These are phyloP conservation scores for Pseudorasbora parva DNA, from an alignment of 2,113 vertebrate genomes.

Conservation along the genomic window DNA sequence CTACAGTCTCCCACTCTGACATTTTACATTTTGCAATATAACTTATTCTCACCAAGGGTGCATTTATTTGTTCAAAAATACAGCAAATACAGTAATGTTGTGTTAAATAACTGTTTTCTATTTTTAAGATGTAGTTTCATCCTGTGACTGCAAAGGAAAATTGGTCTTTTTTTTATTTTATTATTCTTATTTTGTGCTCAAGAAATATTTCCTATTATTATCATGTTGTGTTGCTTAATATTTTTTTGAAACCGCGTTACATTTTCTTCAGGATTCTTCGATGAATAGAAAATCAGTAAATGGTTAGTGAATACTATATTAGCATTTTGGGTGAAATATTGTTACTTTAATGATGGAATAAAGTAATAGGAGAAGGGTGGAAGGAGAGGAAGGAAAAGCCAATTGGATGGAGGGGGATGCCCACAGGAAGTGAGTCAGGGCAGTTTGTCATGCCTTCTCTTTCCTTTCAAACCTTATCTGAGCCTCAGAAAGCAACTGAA, in stretches of 20 bases:
- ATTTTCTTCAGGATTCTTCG: neutral
- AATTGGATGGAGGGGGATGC: conserved; percentile 27
- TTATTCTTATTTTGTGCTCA: neutral
- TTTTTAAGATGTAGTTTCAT: neutral
- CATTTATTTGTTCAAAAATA: neutral
- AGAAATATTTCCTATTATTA: neutral
- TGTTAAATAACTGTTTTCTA: neutral
- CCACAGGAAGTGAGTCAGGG: conserved; percentile 41
- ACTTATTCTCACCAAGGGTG: neutral
- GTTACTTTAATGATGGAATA: neutral
- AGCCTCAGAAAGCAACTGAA: conserved; percentile 2
- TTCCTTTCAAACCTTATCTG: conserved; percentile 19
- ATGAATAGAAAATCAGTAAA: neutral
- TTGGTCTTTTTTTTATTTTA: neutral
- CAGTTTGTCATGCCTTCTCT: neutral
- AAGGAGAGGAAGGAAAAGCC: conserved; percentile 43
- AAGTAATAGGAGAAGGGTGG: neutral
- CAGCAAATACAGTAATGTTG: neutral
- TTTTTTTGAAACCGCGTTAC: neutral
- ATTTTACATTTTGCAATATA: neutral
- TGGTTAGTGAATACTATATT: neutral
- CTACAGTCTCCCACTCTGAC: neutral
- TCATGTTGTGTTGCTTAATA: neutral
- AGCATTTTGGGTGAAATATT: neutral
- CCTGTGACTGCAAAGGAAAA: neutral